Conservation (phyloP, 2,797 vertebrate genomes). For the Muscicapa comitata region DNA sequence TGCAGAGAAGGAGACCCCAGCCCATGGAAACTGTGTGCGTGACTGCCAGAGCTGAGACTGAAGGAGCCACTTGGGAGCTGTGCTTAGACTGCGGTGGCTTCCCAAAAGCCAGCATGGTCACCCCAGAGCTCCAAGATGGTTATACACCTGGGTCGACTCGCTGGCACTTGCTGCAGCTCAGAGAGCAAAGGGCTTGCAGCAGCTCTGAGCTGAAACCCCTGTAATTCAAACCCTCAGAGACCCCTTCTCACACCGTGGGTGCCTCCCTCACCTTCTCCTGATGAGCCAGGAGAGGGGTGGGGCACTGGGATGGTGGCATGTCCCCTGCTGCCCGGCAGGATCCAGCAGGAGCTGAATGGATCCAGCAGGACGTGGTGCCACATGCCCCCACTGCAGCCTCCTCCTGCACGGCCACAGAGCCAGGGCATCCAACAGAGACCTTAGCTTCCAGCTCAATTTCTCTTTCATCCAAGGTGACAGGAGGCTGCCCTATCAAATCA, state of each 20-base stretch:
- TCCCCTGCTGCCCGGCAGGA: neutral
- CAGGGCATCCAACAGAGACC: neutral
- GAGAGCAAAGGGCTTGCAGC: neutral
- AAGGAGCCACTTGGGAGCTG: neutral
- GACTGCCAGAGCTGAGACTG: neutral
- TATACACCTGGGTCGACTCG: neutral
- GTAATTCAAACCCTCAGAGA: neutral
- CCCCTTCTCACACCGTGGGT: neutral
- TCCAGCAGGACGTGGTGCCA: neutral
- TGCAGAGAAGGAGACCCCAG: neutral
- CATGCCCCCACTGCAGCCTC: neutral
- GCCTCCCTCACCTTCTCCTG: neutral
- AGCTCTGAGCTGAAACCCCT: neutral
- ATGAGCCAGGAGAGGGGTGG: neutral
- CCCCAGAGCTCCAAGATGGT: neutral
- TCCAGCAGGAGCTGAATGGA: neutral
- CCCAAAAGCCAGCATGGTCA: neutral
- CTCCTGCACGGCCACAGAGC: neutral
- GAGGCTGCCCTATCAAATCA: neutral
- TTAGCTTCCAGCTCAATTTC: neutral
- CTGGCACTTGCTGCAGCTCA: neutral
- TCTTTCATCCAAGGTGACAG: neutral
- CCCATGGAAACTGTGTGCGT: neutral
- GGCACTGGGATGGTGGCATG: neutral
- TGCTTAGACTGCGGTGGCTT: neutral